Conservation (phyloP, 1,140 invertebrate species). For the Lethocerus indicus region DNA sequence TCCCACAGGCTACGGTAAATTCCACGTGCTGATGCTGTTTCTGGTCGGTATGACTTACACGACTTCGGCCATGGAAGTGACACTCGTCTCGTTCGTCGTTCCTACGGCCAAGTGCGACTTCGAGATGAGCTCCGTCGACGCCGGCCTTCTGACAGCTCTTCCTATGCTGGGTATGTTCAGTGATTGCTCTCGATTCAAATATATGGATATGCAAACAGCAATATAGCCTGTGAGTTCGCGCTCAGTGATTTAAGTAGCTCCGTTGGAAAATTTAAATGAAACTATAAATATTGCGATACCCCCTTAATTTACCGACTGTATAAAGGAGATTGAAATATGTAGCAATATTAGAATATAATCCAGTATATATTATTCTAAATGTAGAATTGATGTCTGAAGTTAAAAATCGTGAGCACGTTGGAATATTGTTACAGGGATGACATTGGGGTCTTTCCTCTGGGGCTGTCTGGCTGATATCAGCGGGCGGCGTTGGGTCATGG, state of each 20-base stretch:
- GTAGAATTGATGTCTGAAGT: no score
- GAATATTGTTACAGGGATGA: slow-evolving; percentile 67
- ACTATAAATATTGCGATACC: no score
- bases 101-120: slow-evolving; percentile 60
- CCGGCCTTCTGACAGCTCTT: slow-evolving; percentile 55
- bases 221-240: no score
- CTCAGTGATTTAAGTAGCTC: no score
- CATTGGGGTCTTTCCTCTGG: slow-evolving; percentile 78
- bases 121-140: slow-evolving; percentile 51
- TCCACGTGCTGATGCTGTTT: slow-evolving; percentile 47
- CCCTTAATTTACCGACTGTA: no score
- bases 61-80: slow-evolving; percentile 64
- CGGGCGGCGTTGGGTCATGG: slow-evolving; percentile 55
- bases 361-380: no score
- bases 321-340: no score
- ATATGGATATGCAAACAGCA: no score
- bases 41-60: slow-evolving; percentile 53
- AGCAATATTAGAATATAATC: no score
- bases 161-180: slow-evolving; percentile 52
- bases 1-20: slow-evolving; percentile 57
- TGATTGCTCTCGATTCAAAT: no score
- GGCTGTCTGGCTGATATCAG: slow-evolving; percentile 68
- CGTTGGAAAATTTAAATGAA: no score
- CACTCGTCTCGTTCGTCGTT: slow-evolving; percentile 65
- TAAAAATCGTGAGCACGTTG: no score